A percentile compares a stretch with the other conserved stretches of the same genome.
Evolutionary conservation across 1,140 invertebrate genomes (phyloP).

Genomic region (Drosophila auraria): DNA sequence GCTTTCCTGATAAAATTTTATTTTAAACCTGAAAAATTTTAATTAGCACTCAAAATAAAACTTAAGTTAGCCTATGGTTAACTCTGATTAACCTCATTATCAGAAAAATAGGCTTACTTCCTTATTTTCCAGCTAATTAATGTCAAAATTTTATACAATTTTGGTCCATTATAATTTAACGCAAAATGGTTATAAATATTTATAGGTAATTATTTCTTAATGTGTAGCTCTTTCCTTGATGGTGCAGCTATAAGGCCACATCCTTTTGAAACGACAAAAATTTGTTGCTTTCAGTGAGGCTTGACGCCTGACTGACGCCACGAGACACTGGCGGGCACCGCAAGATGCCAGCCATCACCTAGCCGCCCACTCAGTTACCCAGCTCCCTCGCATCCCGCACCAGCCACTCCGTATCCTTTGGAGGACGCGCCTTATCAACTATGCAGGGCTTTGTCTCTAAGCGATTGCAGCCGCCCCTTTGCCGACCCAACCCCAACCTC

Average conservation of each 20-base stretch:
- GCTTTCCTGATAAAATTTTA: neutral
- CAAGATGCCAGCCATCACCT: slow-evolving; percentile 31
- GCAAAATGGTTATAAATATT: slow-evolving; percentile 14
- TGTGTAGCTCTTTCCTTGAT: slow-evolving; percentile 20
- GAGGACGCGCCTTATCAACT: slow-evolving; percentile 76
- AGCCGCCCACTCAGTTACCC: slow-evolving; percentile 7
- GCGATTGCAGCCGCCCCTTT: slow-evolving; percentile 59
- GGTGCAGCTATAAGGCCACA: slow-evolving; percentile 55
- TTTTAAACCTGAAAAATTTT: neutral
- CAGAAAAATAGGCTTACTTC: neutral
- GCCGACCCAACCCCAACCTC: slow-evolving; percentile 52
- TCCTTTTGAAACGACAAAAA: slow-evolving; percentile 78
- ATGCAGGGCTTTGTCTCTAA: slow-evolving; percentile 81
- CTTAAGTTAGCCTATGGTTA: neutral
- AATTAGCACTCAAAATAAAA: neutral
- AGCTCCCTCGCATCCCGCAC: neutral
- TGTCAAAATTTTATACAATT: neutral
- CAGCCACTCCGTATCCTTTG: neutral
- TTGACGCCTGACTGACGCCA: slow-evolving; percentile 65
- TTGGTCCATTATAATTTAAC: neutral
- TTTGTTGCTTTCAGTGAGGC: slow-evolving; percentile 66
- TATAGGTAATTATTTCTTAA: slow-evolving; percentile 21
- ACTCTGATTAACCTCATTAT: neutral
- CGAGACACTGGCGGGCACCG: slow-evolving; percentile 59
- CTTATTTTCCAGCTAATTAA: neutral